Evolutionary conservation across 2,888 invertebrate species (phyloP).

Genomic region (Hydrotaea cyrtoneurina): DNA sequence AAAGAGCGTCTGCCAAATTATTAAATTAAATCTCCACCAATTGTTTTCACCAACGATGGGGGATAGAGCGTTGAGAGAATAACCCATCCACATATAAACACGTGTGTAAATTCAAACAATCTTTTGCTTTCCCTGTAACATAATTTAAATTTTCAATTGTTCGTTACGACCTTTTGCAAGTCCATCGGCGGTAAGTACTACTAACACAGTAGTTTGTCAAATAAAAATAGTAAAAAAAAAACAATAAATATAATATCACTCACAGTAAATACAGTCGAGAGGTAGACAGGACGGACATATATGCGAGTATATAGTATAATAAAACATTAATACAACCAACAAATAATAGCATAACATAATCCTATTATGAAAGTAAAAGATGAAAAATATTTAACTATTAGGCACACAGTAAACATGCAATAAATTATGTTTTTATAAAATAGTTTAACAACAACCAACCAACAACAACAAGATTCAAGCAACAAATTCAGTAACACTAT

Average conservation of each 20-base stretch:
- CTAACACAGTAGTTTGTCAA: background rate
- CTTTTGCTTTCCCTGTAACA: no score
- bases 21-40: no score
- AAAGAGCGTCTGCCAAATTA: no score
- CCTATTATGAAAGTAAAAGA: slow-evolving; percentile 2
- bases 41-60: no score
- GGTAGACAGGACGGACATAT: background rate
- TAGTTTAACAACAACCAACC: background rate
- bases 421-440: slow-evolving; percentile 27
- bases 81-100: no score
- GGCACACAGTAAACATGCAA: slow-evolving; percentile 20
- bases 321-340: background rate
- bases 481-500: slow-evolving; percentile 2
- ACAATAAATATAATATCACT: background rate
- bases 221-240: background rate
- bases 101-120: no score
- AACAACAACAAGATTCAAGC: slow-evolving; percentile 6
- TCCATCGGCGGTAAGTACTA: no score
- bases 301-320: slow-evolving; percentile 1
- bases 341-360: slow-evolving; percentile 19
- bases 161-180: no score
- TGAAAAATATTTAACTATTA: background rate
- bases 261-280: background rate
- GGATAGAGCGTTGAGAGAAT: no score
- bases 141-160: no score